phyloP scores from a whole-genome alignment of 2,797 vertebrate genomes.

The Anguilla anguilla region DNA sequence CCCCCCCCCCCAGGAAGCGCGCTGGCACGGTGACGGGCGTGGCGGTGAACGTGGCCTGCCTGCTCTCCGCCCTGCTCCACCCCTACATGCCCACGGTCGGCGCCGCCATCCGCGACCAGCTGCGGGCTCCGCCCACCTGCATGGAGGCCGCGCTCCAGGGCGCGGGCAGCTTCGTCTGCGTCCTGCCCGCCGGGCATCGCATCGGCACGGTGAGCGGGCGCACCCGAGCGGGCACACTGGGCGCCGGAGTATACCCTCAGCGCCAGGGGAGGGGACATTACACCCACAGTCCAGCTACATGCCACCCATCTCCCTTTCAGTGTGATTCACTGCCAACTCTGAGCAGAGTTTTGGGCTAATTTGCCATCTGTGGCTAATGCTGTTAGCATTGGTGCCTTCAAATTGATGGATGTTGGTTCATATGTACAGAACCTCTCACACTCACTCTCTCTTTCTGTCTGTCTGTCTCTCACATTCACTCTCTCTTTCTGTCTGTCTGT shows the following conservation, averaged over 20 bases:
- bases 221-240: neutral
- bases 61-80: slow-evolving; percentile 83
- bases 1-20: slow-evolving; percentile 70
- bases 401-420: too few relatives aligned
- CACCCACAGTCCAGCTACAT: too few relatives aligned
- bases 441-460: too few relatives aligned
- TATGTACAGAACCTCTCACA: too few relatives aligned
- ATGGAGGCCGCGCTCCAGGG: slow-evolving; percentile 68
- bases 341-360: too few relatives aligned
- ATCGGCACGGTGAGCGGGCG: slow-evolving; percentile 82
- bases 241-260: neutral
- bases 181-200: slow-evolving; percentile 78
- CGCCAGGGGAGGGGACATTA: too few relatives aligned
- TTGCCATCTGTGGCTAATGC: too few relatives aligned
- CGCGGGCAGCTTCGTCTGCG: slow-evolving; percentile 73
- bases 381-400: too few relatives aligned
- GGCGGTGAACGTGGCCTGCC: slow-evolving; percentile 85
- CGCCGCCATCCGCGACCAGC: slow-evolving; percentile 82
- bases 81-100: slow-evolving; percentile 90
- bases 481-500: too few relatives aligned
- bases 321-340: too few relatives aligned
- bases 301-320: too few relatives aligned
- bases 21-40: slow-evolving; percentile 88
- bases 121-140: slow-evolving; percentile 71
- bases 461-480: too few relatives aligned